phyloP scores from a whole-genome alignment of 2,113 vertebrate genomes.

The Lepus timidus region DNA sequence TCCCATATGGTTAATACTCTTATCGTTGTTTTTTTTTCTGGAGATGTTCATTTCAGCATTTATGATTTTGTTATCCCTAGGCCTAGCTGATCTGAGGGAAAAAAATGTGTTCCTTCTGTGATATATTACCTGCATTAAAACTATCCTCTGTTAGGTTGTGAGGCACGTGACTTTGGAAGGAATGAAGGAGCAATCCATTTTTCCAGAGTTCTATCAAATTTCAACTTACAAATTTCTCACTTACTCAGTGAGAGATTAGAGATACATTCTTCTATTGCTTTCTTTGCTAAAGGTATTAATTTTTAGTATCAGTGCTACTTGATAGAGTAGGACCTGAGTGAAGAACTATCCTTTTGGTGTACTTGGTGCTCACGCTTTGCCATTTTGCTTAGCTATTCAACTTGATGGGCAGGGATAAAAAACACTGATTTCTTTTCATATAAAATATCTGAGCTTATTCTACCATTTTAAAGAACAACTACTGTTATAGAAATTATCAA shows the following conservation, averaged over 20 bases:
- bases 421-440: background rate
- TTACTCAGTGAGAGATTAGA: background rate
- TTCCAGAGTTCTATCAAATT: background rate
- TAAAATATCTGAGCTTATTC: conserved; percentile 22
- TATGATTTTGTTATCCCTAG: conserved; percentile 9
- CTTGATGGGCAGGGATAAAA: background rate
- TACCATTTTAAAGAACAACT: background rate
- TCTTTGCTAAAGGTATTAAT: background rate
- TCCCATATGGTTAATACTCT: background rate
- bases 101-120: background rate
- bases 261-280: background rate
- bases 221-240: background rate
- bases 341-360: background rate
- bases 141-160: background rate
- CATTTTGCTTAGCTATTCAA: background rate
- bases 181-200: background rate
- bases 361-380: background rate
- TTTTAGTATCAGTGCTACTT: background rate
- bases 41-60: background rate
- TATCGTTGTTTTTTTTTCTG: background rate
- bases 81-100: background rate
- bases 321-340: background rate
- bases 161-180: background rate
- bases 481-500: conserved; percentile 8
- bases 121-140: conserved; percentile 8